phyloP scores from a whole-genome alignment of 2,888 invertebrate species.

The Heliconius hortense region DNA sequence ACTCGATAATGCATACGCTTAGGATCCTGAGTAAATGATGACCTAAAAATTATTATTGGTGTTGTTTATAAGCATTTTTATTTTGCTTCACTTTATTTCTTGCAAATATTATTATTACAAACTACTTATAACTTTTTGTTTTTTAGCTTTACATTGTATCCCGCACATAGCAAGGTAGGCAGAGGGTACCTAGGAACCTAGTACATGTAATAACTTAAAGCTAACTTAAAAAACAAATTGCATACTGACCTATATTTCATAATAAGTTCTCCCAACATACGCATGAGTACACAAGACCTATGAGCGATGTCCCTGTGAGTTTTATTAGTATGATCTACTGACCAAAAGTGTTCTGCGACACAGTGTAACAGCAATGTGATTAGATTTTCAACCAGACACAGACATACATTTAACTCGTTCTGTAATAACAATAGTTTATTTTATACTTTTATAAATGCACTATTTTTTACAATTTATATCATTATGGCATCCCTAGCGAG shows the following conservation, averaged over 20 bases:
- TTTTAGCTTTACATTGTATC: too few relatives aligned
- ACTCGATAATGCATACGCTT: conserved; percentile 56
- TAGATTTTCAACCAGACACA: conserved; percentile 74
- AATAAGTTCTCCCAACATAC: conserved; percentile 81
- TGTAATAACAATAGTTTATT: conserved; percentile 54
- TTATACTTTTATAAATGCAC: not conserved
- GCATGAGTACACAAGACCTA: conserved; percentile 79
- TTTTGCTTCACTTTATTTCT: too few relatives aligned
- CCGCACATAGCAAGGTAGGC: too few relatives aligned
- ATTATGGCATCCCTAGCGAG: too few relatives aligned
- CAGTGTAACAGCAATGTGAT: conserved; percentile 78
- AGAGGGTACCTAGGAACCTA: too few relatives aligned
- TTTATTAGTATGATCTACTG: conserved; percentile 65
- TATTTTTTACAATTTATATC: too few relatives aligned
- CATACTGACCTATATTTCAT: conserved; percentile 75
- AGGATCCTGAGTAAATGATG: conserved; percentile 56
- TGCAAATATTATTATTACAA: too few relatives aligned
- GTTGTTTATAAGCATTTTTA: too few relatives aligned
- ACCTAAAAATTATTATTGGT: conserved; percentile 50
- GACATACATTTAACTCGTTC: conserved; percentile 74
- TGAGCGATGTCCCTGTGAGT: conserved; percentile 75
- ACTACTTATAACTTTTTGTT: too few relatives aligned
- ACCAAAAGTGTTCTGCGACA: conserved; percentile 81
- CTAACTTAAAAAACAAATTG: not conserved
- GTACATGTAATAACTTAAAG: too few relatives aligned